Evolutionary conservation across 2,113 vertebrate species (phyloP), one percentile per base, ranked within the genome.

Genomic region (Ia io): DNA sequence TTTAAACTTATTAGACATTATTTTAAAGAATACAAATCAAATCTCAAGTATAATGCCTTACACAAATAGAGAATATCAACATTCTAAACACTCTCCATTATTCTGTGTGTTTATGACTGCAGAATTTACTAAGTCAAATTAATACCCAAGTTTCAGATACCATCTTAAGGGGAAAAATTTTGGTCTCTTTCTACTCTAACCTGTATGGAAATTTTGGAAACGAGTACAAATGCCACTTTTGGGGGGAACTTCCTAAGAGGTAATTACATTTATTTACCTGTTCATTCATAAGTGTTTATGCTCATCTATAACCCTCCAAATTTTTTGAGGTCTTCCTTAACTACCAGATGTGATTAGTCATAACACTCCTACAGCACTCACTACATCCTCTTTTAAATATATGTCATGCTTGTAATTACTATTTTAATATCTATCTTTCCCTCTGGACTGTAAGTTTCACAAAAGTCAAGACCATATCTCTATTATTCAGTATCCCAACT

Each of bases 11-110:
- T 90, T 63, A 93, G 65, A 90, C 28, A 83, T 85, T 80, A 96
- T 70, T 73, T 95, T n/a, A 95, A 96, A 78, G 42, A 78, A 56
- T 44, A 94, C 5, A 35, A 93, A 83, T 79, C 23, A 95, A 95
- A 86, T 84, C 35, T 91, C 79, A 88, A 86, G 35, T 56, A 77
- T 77, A 65, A 74, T 80, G 79, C 42, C 4, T 88, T 85, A 92
- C 17, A 86, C 9, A 88, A 91, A 77, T 1, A 92, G 12, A 88
- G 32, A 83, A 59, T 61, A 74, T 70, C 49, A 91, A 12, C 79
- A 92, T 88, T 95, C 40, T 95, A 84, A 82, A 42, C 17, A 40
- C 53, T 90, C 7, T 78, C 37, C 51, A 84, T 13, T 78, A 20
- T 53, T 93, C 9, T 74, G 49, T 40, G 2, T 74, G 17, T 77